Evolutionary conservation across 2,797 vertebrate genomes (phyloP), one percentile per base, ranked within the genome.

Genomic region (Galagoides demidoff): DNA sequence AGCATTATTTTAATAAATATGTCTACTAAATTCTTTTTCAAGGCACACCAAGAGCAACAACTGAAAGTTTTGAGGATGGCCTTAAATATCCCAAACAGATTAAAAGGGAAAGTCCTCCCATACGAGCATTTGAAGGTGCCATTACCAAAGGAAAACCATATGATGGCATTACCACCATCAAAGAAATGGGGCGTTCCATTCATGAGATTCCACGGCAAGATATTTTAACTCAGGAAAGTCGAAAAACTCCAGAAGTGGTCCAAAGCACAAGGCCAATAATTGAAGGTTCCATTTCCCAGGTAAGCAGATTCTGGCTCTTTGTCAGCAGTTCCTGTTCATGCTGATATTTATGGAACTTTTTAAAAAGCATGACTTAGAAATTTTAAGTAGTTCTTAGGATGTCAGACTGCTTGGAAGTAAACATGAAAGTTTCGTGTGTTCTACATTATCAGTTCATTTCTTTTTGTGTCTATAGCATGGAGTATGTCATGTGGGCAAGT

Each of bases 171-270:
- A 99, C 99, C 97, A 99, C 99, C 79, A 99, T 99, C 95, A 99
- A 99, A 98, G 99, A 99, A 97, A 99, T 99, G 99, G 99, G 99
- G 7, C 99, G 99, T 73, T 99, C 99, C 77, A 99, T 99, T 98
- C 99, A 99, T 0, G 99, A 99, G 98, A 99, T 99, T 94, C 99
- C 99, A 29, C 98, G 99, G 39, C 99, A 99, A 98, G 99, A 99
- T 64, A 98, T 99, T 45, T 68, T 99, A 27, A 99, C 98, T 96
- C 99, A 99, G 98, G 99, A 99, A 95, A 99, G 98, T 96, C 98
- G 99, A 90, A 99, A 99, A 98, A 99, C 99, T 89, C 99, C 99
- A 7, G 99, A 99, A 87, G 98, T 99, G 85, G 98, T 98, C 29
- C 99, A 99, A 97, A 98, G 95, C 1, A 76, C 96, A 37, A 98